These are phyloP conservation scores for Pectinophora gossypiella DNA, from an alignment of 1,140 invertebrate genomes.

Conservation along the genomic window DNA sequence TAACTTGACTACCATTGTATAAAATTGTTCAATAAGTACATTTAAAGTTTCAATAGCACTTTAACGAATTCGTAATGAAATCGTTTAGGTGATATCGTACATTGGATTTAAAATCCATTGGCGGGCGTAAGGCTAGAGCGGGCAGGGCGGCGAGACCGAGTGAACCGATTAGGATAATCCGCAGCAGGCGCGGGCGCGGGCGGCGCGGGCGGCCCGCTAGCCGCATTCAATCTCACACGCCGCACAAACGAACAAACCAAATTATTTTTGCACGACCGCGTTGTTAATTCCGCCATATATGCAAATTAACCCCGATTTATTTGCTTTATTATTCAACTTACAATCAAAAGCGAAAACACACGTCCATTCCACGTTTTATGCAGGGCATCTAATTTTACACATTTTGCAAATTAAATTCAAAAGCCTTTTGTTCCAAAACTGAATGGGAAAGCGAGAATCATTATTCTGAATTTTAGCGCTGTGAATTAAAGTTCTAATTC, in stretches of 20 bases:
- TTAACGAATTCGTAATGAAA: too few species aligned
- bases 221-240: background rate
- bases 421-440: background rate
- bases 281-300: constrained; percentile 1
- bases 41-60: too few species aligned
- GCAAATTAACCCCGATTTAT: background rate
- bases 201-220: background rate
- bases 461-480: background rate
- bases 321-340: background rate
- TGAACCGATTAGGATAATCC: background rate
- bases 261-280: background rate
- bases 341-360: background rate
- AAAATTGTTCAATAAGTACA: too few species aligned
- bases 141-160: background rate
- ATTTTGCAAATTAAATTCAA: background rate
- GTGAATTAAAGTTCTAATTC: too few species aligned
- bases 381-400: background rate
- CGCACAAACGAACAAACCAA: background rate
- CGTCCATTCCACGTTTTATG: background rate
- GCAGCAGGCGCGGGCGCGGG: background rate
- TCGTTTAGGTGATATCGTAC: too few species aligned
- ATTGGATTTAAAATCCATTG: background rate
- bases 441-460: background rate
- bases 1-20: too few species aligned
- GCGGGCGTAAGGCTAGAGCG: too few species aligned